Percentiles rank a stretch among this genome's conserved stretches.
These are phyloP conservation scores for Pharmacophagus antenor DNA, from an alignment of 2,888 invertebrate genomes.

Conservation along the genomic window DNA sequence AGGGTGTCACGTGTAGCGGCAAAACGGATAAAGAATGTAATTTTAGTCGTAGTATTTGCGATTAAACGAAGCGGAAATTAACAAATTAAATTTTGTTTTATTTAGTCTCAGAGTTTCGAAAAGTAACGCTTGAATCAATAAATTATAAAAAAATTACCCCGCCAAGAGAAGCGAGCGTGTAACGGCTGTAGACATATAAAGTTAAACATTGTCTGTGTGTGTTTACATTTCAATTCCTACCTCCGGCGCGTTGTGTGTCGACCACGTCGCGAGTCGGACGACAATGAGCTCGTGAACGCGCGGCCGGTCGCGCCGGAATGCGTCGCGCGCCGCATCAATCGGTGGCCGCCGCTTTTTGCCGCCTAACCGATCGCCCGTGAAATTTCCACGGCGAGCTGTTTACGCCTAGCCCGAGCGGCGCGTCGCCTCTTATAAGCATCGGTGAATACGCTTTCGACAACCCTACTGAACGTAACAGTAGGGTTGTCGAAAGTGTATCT, in stretches of 20 bases:
- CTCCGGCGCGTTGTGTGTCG: neutral
- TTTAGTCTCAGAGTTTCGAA: too few relatives aligned
- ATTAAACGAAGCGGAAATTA: too few relatives aligned
- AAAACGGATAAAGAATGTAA: too few relatives aligned
- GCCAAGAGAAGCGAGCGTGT: too few relatives aligned
- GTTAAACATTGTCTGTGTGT: neutral
- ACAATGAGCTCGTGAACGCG: neutral
- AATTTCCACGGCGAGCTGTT: conserved; percentile 49
- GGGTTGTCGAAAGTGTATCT: neutral
- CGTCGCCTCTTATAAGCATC: conserved; percentile 12
- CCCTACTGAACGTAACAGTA: too few relatives aligned
- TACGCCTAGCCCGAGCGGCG: conserved; percentile 33
- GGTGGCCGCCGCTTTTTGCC: conserved; percentile 46
- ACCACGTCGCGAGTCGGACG: neutral
- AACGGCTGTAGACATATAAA: neutral
- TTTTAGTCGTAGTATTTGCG: too few relatives aligned
- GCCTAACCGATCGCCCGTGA: conserved; percentile 56
- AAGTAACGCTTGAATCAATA: too few relatives aligned
- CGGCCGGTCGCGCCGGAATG: conserved; percentile 6
- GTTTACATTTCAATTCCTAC: neutral
- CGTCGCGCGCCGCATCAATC: conserved; percentile 22
- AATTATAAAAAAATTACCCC: too few relatives aligned
- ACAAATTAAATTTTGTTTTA: too few relatives aligned
- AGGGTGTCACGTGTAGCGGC: too few relatives aligned
- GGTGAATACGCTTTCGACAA: conserved; percentile 10